phyloP scores from a whole-genome alignment of 1,140 invertebrate genomes.

The Drosophila yakuba region DNA sequence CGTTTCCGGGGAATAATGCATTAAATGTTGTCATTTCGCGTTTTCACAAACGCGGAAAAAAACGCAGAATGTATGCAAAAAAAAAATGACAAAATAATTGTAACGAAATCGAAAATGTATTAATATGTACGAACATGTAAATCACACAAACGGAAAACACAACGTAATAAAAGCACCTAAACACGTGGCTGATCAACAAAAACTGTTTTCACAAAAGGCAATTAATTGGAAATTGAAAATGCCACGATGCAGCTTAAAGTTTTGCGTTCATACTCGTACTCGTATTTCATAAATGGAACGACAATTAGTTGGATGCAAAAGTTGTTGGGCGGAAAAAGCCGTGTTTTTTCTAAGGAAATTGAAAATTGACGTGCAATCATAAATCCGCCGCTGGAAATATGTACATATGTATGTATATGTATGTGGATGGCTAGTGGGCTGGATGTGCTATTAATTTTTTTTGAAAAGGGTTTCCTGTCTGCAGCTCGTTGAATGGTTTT shows the following conservation, averaged over 20 bases:
- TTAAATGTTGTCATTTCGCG: constrained; percentile 35
- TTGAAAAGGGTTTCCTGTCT: constrained; percentile 72
- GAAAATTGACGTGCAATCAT: constrained; percentile 54
- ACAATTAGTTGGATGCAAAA: constrained; percentile 54
- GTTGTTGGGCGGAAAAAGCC: constrained; percentile 20
- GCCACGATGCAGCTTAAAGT: constrained; percentile 4
- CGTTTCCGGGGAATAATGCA: constrained; percentile 39
- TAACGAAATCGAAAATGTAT: constrained; percentile 13
- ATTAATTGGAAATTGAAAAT: constrained; percentile 43
- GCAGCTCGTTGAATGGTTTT: constrained; percentile 20
- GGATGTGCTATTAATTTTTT: constrained; percentile 61
- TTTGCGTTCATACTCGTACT: background rate
- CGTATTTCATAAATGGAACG: constrained; percentile 26
- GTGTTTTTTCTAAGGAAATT: constrained; percentile 39
- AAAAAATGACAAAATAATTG: constrained; percentile 38
- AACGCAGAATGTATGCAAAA: constrained; percentile 15
- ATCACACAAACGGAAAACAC: constrained; percentile 51
- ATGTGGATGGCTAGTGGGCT: background rate
- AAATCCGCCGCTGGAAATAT: constrained; percentile 51
- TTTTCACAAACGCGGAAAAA: constrained; percentile 14
- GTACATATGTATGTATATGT: too few relatives aligned
- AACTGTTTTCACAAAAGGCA: constrained; percentile 16
- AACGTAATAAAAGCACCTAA: constrained; percentile 29
- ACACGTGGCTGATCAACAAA: constrained; percentile 25
- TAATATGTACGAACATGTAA: constrained; percentile 21